Conservation (phyloP, 2,113 vertebrate genomes). For the Cranoglanis bouderius region DNA sequence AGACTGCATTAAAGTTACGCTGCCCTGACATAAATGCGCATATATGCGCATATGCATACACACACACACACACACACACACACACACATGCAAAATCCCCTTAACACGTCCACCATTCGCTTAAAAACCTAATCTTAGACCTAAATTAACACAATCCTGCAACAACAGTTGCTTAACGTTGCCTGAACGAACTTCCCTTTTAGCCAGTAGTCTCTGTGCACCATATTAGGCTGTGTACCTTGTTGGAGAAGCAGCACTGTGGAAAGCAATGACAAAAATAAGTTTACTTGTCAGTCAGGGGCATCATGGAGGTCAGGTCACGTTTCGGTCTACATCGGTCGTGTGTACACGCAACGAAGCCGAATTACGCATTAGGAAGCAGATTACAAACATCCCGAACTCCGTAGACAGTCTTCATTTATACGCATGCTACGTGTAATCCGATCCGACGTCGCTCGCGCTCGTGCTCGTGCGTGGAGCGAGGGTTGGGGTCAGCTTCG, state of each 20-base stretch:
- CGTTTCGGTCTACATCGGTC: not conserved
- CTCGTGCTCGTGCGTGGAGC: not conserved
- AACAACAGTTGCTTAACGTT: not conserved
- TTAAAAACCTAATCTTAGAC: not conserved
- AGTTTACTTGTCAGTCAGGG: conserved; percentile 35
- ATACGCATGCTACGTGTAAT: not conserved
- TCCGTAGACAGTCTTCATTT: not conserved
- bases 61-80: conserved; percentile 15
- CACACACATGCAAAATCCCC: conserved; percentile 8
- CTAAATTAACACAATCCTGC: not conserved
- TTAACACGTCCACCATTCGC: not conserved
- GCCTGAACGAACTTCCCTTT: conserved; percentile 28
- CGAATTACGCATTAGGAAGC: not conserved
- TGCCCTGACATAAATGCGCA: conserved; percentile 50
- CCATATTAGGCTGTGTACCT: conserved; percentile 34
- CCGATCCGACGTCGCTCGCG: not conserved
- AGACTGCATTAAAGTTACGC: conserved; percentile 46
- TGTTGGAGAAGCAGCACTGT: not conserved
- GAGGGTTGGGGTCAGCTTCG: not conserved
- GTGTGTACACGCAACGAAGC: not conserved
- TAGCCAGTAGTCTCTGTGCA: conserved; percentile 16
- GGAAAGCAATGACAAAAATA: conserved; percentile 39
- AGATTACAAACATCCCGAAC: not conserved
- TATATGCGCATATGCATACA: conserved; percentile 12
- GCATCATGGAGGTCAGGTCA: not conserved